phyloP scores from a whole-genome alignment of 2,797 vertebrate genomes.

The Sternarchorhynchus goeldii region DNA sequence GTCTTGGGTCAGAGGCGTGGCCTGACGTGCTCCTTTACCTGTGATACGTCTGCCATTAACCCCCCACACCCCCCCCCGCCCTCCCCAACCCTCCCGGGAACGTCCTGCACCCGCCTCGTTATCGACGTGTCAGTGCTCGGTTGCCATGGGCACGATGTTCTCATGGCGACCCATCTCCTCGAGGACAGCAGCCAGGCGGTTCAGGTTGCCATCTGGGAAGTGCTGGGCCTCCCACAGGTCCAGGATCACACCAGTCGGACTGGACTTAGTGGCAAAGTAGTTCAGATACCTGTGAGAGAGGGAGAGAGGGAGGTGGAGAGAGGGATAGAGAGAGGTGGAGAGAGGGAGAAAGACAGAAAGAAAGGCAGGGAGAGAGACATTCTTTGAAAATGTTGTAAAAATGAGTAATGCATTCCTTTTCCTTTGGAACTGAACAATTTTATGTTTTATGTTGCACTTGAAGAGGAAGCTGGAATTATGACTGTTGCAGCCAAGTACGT shows the following conservation, averaged over 20 bases:
- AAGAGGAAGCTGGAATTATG: no score
- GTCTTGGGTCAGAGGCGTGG: conserved; percentile 2
- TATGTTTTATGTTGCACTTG: no score
- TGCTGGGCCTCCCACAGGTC: conserved; percentile 99
- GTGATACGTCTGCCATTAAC: conserved; percentile 40
- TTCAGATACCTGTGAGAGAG: conserved; percentile 87
- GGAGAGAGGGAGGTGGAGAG: not conserved
- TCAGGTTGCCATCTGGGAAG: conserved; percentile 95
- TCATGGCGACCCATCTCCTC: conserved; percentile 98
- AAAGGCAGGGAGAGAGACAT: not conserved
- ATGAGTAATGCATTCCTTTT: no score
- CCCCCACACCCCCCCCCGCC: conserved; percentile 50
- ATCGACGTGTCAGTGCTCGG: conserved; percentile 82
- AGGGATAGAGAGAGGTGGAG: no score
- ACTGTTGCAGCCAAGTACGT: no score
- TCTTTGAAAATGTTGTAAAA: no score
- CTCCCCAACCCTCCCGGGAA: conserved; percentile 56
- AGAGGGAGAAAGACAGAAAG: not conserved
- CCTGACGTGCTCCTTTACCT: conserved; percentile 22
- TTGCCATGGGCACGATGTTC: conserved; percentile 82
- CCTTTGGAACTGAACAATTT: no score
- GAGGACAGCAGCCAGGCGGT: conserved; percentile 91
- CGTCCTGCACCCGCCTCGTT: conserved; percentile 45
- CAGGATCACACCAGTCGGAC: conserved; percentile 94
- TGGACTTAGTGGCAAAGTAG: conserved; percentile 98